These are phyloP conservation scores for Remorina albescens DNA, from an alignment of 2,797 vertebrate species.

Conservation along the genomic window DNA sequence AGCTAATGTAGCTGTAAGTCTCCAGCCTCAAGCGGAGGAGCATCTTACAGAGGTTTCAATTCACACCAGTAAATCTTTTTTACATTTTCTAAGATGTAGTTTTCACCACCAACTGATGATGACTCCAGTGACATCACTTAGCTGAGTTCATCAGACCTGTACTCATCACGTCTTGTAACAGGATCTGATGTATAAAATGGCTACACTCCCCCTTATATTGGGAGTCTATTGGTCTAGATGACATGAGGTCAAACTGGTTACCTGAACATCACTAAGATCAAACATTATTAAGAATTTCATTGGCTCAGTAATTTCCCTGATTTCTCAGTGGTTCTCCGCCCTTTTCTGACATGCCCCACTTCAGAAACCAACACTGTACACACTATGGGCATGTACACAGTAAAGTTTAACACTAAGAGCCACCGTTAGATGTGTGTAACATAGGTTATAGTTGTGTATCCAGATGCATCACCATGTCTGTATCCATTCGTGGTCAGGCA, in stretches of 20 bases:
- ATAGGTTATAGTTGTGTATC: conserved; percentile 21
- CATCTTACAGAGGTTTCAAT: no score
- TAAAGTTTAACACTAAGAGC: conserved; percentile 68
- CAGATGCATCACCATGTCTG: no score
- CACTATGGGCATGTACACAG: conserved; percentile 39
- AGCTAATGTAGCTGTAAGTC: not conserved
- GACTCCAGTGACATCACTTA: not conserved
- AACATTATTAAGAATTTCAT: not conserved
- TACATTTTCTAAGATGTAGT: not conserved
- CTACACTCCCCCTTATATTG: not conserved
- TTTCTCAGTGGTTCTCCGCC: no score
- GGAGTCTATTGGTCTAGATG: not conserved
- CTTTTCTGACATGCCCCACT: no score
- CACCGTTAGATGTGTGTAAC: conserved; percentile 19
- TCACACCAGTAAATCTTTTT: no score
- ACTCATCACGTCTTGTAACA: no score
- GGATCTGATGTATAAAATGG: not conserved
- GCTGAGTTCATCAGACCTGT: not conserved
- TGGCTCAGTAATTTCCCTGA: not conserved
- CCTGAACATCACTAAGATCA: no score
- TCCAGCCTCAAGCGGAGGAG: not conserved
- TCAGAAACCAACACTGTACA: conserved; percentile 52
- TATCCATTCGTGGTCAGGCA: no score
- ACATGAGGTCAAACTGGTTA: not conserved
- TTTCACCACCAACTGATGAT: not conserved